phyloP scores from a whole-genome alignment of 92 coral and sea anemone genomes.

The Palythoa caribaeorum region DNA sequence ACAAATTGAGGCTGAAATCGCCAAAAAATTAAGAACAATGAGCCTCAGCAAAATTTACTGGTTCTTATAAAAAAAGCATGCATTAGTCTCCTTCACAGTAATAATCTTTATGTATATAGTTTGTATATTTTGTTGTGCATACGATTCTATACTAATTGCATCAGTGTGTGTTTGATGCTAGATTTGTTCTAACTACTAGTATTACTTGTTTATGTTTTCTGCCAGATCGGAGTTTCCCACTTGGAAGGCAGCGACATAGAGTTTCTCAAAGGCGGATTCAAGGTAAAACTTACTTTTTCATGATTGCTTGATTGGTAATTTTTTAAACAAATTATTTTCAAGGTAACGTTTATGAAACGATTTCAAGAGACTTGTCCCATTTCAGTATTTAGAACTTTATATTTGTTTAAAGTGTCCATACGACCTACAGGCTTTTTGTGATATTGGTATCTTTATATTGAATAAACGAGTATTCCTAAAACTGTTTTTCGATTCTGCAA shows the following conservation, averaged over 20 bases:
- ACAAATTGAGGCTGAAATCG: too few species aligned
- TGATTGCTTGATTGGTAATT: neutral
- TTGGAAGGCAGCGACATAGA: neutral
- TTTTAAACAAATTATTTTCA: neutral
- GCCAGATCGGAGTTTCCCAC: slow-evolving; percentile 10
- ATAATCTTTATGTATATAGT: too few species aligned
- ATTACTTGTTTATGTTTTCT: neutral
- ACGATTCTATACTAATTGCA: neutral
- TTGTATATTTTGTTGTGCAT: too few species aligned
- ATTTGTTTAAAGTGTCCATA: neutral
- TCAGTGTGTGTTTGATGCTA: too few species aligned
- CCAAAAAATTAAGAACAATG: too few species aligned
- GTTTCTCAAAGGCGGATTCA: slow-evolving; percentile 21
- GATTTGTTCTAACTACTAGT: neutral
- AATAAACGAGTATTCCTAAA: too few species aligned
- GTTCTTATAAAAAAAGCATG: too few species aligned
- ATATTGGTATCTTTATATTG: too few species aligned
- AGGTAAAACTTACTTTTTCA: neutral
- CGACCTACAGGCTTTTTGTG: too few species aligned
- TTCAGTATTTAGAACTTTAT: neutral
- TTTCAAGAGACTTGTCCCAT: neutral
- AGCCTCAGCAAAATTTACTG: too few species aligned
- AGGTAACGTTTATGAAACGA: neutral
- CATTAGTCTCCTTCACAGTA: too few species aligned
- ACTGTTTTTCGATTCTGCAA: too few species aligned